Percentiles rank a stretch among this genome's conserved stretches.
Evolutionary conservation across 2,888 invertebrate genomes (phyloP).

Genomic region (Branchipolynoe longqiensis): DNA sequence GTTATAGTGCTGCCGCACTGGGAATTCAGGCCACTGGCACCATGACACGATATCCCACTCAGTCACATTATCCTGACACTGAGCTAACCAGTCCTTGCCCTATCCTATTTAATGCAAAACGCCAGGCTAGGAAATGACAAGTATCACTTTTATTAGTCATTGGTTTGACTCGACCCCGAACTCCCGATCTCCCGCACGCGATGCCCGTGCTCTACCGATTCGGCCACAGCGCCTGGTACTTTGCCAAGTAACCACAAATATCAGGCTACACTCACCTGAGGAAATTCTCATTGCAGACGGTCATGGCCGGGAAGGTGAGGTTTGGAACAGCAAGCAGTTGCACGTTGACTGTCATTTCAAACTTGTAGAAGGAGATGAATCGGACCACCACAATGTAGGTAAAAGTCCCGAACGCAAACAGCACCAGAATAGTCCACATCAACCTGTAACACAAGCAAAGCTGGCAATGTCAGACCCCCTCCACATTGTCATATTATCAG

Average conservation of each 20-base stretch:
- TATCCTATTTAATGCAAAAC: too few relatives aligned
- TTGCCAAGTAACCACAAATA: neutral
- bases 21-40: too few relatives aligned
- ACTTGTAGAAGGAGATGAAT: conserved; percentile 5
- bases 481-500: neutral
- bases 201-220: too few relatives aligned
- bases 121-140: too few relatives aligned
- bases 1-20: too few relatives aligned
- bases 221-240: too few relatives aligned
- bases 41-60: too few relatives aligned
- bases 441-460: neutral
- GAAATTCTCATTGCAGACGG: conserved; percentile 29
- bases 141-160: too few relatives aligned
- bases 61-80: too few relatives aligned
- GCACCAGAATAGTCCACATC: neutral
- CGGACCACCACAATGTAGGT: neutral
- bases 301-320: conserved; percentile 15
- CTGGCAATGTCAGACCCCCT: neutral
- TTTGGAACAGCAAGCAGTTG: neutral
- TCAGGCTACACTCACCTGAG: conserved; percentile 5
- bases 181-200: neutral
- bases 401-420: neutral
- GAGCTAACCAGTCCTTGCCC: too few relatives aligned
- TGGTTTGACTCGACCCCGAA: neutral
- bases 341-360: neutral